Conservation (phyloP, 1,140 invertebrate species). For the Drosophila serrata region DNA sequence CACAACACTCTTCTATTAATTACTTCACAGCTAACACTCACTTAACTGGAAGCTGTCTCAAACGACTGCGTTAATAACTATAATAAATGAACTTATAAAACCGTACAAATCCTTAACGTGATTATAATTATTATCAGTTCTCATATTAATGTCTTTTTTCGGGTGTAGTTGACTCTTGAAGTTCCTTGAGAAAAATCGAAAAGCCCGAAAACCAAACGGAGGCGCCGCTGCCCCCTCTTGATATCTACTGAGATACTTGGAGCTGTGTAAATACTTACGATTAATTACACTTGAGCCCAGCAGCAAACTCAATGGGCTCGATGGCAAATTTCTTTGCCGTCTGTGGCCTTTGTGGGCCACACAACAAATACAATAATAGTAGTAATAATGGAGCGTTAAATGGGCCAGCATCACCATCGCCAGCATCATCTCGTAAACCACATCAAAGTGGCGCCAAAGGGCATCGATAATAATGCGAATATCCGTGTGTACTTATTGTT, state of each 20-base stretch:
- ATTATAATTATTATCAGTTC: not conserved
- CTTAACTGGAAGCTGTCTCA: not conserved
- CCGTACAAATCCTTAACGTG: not conserved
- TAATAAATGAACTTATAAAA: conserved; percentile 5
- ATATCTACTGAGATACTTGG: conserved; percentile 24
- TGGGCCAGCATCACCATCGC: conserved; percentile 52
- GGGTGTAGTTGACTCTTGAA: conserved; percentile 7
- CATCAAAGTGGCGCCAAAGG: conserved; percentile 51
- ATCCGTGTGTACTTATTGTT: conserved; percentile 48
- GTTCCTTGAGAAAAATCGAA: not conserved
- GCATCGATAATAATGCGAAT: conserved; percentile 65
- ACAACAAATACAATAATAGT: conserved; percentile 14
- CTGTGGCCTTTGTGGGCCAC: conserved; percentile 47
- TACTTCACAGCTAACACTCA: not conserved
- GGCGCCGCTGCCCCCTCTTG: conserved; percentile 31
- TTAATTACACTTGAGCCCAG: conserved; percentile 69
- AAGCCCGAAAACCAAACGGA: conserved; percentile 14
- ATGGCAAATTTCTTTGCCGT: conserved; percentile 65
- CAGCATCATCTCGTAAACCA: conserved; percentile 20
- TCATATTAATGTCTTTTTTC: conserved; percentile 12
- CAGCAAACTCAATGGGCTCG: conserved; percentile 51
- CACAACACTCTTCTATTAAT: conserved; percentile 2
- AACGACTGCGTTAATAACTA: not conserved
- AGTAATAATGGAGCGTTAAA: conserved; percentile 68
- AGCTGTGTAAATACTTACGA: conserved; percentile 74